These are phyloP conservation scores for Aleiodes alternator DNA, from an alignment of 2,888 invertebrate species.

Conservation along the genomic window DNA sequence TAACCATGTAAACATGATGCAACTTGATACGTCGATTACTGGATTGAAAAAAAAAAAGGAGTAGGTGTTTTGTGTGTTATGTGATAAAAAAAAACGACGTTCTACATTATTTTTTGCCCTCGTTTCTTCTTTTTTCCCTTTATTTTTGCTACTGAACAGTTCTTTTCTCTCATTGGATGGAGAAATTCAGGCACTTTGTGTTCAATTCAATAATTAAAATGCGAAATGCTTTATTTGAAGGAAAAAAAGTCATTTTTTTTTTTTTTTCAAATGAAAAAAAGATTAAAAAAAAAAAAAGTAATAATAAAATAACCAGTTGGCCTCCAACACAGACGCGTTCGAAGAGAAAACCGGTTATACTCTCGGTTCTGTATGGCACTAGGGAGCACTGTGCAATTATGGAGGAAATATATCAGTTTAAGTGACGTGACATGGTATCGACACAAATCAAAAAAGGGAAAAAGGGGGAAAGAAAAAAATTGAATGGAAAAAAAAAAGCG, in stretches of 20 bases:
- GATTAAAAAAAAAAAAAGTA: too few relatives aligned
- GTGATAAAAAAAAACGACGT: neutral
- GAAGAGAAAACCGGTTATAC: conserved; percentile 22
- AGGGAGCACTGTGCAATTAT: conserved; percentile 22
- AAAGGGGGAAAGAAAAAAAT: neutral
- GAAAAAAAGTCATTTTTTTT: neutral
- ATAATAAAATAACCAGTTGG: conserved; percentile 19
- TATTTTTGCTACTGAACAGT: neutral
- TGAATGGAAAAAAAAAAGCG: neutral
- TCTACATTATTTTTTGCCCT: neutral
- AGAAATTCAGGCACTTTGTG: conserved; percentile 13
- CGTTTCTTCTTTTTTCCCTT: neutral
- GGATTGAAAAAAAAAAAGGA: neutral
- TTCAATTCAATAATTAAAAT: conserved; percentile 10
- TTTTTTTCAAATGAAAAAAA: neutral
- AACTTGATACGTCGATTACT: conserved; percentile 17
- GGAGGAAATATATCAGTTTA: conserved; percentile 29
- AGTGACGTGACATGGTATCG: neutral
- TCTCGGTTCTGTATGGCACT: conserved; percentile 8
- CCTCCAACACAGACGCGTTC: conserved; percentile 22
- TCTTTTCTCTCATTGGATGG: conserved; percentile 13
- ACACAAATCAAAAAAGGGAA: neutral
- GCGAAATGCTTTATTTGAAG: conserved; percentile 21
- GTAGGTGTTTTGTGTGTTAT: conserved; percentile 4
- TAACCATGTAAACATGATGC: conserved; percentile 15